Evolutionary conservation across 1,140 invertebrate genomes (phyloP), one percentile per base, ranked within the genome.

Genomic region (Aethina tumida): DNA sequence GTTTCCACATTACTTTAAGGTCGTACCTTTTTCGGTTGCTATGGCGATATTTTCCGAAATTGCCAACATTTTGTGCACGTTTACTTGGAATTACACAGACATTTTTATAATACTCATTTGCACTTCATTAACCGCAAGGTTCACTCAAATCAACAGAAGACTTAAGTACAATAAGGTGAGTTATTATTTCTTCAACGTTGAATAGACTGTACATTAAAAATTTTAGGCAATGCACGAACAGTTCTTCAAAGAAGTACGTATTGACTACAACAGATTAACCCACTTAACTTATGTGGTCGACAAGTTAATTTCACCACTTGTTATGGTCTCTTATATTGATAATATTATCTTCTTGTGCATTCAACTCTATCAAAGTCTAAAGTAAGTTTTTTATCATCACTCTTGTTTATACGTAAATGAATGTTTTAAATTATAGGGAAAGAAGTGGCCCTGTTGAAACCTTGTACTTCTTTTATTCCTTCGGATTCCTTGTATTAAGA

Each of bases 341-440:
- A 83, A 83, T 56, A 56, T 83, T 0, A 80, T 79, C 49, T 83
- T 81, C 35, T 77, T 83, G 22, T 82, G 79, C 34, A 60, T 81
- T 0, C 81, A 84, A 50, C 65, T 84, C n/a, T 68, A 82, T 2
- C 78, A 81, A 43, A 80, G 73, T 29, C 56, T 84, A 10, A 73
- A 77, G 81, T 84, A 61, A 44, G 42, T 29, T 29, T 12, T 12
- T 5, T 10, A 29, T 29, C 12, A 29, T 29, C 27, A 9, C 10
- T 13, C 27, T 9, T 29, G 27, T 20, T 33, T 28, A 8, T 37
- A 0, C 8, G 9, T 32, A 6, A 18, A 8, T 31, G 1, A 19
- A 8, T 0, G 21, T 18, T 41, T 25, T 35, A 17, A 17, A 30
- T 50, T 50, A 33, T 28, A 55, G 53, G 33, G 44, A 47, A 29